A percentile compares a stretch with the other conserved stretches of the same genome.
Conservation (phyloP, 2,888 invertebrate species). For the Calameuta pallipes region DNA sequence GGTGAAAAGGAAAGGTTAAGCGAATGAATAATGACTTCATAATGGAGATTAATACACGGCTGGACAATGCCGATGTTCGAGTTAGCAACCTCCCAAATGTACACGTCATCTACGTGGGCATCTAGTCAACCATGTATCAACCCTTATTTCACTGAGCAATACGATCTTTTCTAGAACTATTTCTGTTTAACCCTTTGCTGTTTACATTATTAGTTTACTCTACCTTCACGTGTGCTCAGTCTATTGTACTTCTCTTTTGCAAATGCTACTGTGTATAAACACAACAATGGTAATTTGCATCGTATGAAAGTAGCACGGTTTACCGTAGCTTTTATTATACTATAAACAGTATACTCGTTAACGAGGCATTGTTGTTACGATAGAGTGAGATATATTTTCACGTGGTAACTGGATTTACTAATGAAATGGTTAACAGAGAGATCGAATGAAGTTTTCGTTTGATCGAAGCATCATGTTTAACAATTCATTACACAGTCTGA, state of each 20-base stretch:
- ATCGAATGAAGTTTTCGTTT: not conserved
- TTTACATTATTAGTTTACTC: not conserved
- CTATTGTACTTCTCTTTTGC: not conserved
- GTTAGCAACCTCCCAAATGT: not conserved
- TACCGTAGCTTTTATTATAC: not conserved
- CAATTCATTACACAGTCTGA: not conserved
- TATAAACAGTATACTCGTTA: not conserved
- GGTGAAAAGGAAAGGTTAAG: conserved; percentile 23
- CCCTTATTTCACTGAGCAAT: not conserved
- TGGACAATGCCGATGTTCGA: not conserved
- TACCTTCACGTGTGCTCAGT: not conserved
- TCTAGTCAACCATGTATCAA: not conserved
- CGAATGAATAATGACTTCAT: conserved; percentile 15
- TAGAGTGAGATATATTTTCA: not conserved
- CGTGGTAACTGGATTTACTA: not conserved
- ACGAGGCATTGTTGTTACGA: not conserved
- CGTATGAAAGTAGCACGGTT: not conserved
- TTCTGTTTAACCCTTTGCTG: not conserved
- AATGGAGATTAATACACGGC: conserved; percentile 10
- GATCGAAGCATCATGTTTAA: not conserved
- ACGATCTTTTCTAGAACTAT: not conserved
- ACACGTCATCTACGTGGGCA: not conserved
- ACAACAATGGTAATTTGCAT: not conserved
- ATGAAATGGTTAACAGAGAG: not conserved
- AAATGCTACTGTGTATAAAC: not conserved